Conservation (phyloP, 2,888 invertebrate species). For the Sialis fuliginosa region DNA sequence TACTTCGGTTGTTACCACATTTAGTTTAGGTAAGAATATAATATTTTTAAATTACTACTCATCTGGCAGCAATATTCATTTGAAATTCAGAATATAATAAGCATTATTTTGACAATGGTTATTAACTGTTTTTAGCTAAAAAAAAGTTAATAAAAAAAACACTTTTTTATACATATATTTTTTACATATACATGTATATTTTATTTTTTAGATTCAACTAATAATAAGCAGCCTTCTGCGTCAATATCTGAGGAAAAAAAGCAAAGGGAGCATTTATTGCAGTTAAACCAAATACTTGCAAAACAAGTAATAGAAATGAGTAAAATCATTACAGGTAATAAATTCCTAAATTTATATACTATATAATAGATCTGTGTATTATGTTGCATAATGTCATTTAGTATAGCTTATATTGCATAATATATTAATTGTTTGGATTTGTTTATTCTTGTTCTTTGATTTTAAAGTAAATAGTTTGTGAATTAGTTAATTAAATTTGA, state of each 20-base stretch:
- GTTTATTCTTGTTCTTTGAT: too few relatives aligned
- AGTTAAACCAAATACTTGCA: constrained; percentile 81
- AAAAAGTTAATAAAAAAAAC: too few relatives aligned
- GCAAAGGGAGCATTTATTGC: constrained; percentile 74
- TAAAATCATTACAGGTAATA: constrained; percentile 89
- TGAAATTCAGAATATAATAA: too few relatives aligned
- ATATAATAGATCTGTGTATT: constrained; percentile 10
- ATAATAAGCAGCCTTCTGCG: neutral
- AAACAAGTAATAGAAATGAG: constrained; percentile 90
- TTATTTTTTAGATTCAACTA: neutral
- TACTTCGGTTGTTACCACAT: constrained; percentile 26
- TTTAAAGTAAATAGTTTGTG: too few relatives aligned
- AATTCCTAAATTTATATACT: constrained; percentile 15
- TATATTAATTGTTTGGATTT: too few relatives aligned
- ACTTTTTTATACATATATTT: too few relatives aligned
- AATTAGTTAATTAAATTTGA: constrained; percentile 11
- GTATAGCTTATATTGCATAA: constrained; percentile 7
- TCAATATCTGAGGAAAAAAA: constrained; percentile 58
- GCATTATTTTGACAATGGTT: neutral
- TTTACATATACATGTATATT: too few relatives aligned
- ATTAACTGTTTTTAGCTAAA: neutral
- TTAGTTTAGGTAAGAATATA: constrained; percentile 14
- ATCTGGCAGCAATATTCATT: neutral
- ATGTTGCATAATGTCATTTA: constrained; percentile 9
- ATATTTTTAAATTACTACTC: neutral